Evolutionary conservation across 2,797 vertebrate species (phyloP).

Genomic region (Leontopithecus rosalia): DNA sequence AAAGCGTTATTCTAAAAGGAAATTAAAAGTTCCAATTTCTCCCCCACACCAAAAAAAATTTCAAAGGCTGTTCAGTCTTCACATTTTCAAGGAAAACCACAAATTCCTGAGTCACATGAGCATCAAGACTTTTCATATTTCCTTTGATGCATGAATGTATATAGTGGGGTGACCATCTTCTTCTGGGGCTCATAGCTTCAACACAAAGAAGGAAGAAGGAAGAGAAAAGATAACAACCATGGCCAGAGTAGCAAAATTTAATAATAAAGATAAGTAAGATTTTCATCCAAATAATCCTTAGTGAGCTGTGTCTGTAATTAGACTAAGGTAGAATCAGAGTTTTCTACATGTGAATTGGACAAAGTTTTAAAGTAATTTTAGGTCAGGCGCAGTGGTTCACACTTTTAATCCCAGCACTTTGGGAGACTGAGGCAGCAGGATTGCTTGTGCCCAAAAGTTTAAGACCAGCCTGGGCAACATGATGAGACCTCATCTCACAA

Average conservation of each 20-base stretch:
- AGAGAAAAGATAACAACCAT: not conserved
- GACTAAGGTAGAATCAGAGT: not conserved
- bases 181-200: not conserved
- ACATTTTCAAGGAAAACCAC: slow-evolving; percentile 29
- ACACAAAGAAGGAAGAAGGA: not conserved
- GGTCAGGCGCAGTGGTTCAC: not conserved
- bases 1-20: slow-evolving; percentile 50
- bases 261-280: not conserved
- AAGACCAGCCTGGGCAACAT: not conserved
- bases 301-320: not conserved
- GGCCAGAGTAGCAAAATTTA: not conserved
- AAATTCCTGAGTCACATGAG: slow-evolving; percentile 16
- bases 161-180: not conserved
- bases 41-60: not conserved
- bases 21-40: not conserved
- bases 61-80: not conserved
- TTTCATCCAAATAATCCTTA: not conserved
- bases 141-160: slow-evolving; percentile 24
- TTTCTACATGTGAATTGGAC: not conserved
- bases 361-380: not conserved
- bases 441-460: not conserved
- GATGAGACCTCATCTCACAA: not conserved
- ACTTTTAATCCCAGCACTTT: not conserved
- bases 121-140: not conserved
- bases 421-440: not conserved